Conservation (phyloP, 2,797 vertebrate species). For the Amblyopsis hoosieri region DNA sequence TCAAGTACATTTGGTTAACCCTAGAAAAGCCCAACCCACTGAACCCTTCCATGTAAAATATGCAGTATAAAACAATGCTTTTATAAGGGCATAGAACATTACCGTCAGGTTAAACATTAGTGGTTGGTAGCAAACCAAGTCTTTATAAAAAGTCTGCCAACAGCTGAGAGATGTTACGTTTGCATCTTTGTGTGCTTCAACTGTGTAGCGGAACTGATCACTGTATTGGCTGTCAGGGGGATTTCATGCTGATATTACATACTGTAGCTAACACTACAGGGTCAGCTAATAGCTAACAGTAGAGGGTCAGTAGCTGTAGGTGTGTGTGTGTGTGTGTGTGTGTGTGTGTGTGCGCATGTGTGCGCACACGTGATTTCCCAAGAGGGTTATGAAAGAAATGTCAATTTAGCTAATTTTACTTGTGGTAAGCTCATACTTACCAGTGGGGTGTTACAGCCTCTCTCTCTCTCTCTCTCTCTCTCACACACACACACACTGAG, state of each 20-base stretch:
- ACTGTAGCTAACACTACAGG: background rate
- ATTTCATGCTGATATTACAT: slow-evolving; percentile 47
- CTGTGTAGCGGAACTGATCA: background rate
- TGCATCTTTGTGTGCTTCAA: slow-evolving; percentile 29
- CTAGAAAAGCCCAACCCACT: background rate
- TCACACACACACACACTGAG: background rate
- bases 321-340: background rate
- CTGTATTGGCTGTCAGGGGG: slow-evolving; percentile 26
- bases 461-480: background rate
- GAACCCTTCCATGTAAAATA: too few species aligned
- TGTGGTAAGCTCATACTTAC: too few species aligned
- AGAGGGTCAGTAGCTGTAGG: background rate
- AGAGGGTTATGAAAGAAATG: too few species aligned
- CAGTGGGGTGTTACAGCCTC: background rate
- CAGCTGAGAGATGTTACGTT: slow-evolving; percentile 25
- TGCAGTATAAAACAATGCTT: too few species aligned
- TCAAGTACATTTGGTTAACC: background rate
- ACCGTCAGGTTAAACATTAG: background rate
- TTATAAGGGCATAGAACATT: background rate
- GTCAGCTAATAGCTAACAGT: background rate
- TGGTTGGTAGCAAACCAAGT: background rate
- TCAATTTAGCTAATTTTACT: too few species aligned
- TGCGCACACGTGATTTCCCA: too few species aligned
- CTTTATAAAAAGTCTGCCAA: background rate
- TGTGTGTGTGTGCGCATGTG: too few species aligned